Percentiles rank a stretch among this genome's conserved stretches.
Conservation (phyloP, 1,140 invertebrate genomes). For the Dinothrombium tinctorium region DNA sequence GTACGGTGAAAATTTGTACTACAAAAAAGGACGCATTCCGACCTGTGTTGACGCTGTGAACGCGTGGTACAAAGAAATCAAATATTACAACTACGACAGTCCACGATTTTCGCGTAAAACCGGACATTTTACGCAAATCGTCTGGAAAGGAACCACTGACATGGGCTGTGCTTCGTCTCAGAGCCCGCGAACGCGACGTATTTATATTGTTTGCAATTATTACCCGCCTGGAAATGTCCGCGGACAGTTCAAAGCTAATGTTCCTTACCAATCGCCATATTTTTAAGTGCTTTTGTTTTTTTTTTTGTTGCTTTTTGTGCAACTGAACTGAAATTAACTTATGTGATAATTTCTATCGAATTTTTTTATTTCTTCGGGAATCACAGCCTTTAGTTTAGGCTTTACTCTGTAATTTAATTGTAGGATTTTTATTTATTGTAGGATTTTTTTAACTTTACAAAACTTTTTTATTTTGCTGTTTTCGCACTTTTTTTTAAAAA, state of each 20-base stretch:
- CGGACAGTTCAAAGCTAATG: slow-evolving; percentile 47
- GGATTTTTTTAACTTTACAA: too few relatives aligned
- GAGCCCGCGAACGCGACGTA: slow-evolving; percentile 22
- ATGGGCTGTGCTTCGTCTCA: slow-evolving; percentile 60
- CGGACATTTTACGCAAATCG: slow-evolving; percentile 74
- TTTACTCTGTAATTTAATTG: too few relatives aligned
- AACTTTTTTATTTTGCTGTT: too few relatives aligned
- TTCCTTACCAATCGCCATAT: too few relatives aligned
- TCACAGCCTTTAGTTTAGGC: too few relatives aligned
- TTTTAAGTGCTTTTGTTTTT: too few relatives aligned
- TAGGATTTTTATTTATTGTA: too few relatives aligned
- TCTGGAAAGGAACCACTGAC: slow-evolving; percentile 50
- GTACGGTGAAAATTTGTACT: slow-evolving; percentile 8
- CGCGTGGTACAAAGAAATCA: slow-evolving; percentile 7
- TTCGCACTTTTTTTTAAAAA: too few relatives aligned
- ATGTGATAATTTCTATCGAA: too few relatives aligned
- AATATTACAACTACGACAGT: neutral
- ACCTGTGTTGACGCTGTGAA: slow-evolving; percentile 5
- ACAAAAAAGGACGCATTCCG: neutral
- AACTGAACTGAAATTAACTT: too few relatives aligned
- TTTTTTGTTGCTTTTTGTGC: too few relatives aligned
- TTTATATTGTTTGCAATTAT: slow-evolving; percentile 34
- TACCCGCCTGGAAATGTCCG: slow-evolving; percentile 47
- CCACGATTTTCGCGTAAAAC: slow-evolving; percentile 3
- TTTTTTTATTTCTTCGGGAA: too few relatives aligned